A percentile compares a stretch with the other conserved stretches of the same genome.
These are phyloP conservation scores for Danio kyathit DNA, from an alignment of 2,797 vertebrate genomes.

Conservation along the genomic window DNA sequence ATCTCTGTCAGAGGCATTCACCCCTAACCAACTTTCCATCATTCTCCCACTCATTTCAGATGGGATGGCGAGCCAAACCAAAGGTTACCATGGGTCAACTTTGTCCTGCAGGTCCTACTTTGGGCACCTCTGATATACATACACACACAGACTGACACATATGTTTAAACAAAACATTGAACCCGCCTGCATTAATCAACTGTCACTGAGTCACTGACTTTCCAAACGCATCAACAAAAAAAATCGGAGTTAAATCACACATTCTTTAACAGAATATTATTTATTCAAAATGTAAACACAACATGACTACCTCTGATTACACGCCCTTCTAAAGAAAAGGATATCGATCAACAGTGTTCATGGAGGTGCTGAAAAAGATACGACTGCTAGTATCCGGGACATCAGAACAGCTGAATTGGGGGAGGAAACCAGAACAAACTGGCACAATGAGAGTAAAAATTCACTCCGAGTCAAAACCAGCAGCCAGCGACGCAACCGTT, in stretches of 20 bases:
- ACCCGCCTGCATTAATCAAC: too few relatives aligned
- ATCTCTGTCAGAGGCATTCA: too few relatives aligned
- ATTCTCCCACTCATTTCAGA: too few relatives aligned
- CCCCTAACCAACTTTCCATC: too few relatives aligned
- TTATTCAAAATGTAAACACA: slow-evolving; percentile 60
- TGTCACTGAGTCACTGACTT: too few relatives aligned
- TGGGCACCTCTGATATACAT: too few relatives aligned
- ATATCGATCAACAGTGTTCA: slow-evolving; percentile 31
- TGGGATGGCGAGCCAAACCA: too few relatives aligned
- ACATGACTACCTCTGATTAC: slow-evolving; percentile 37
- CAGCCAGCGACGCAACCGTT: background rate
- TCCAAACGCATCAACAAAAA: too few relatives aligned
- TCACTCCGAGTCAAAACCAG: background rate
- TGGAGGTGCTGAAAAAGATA: slow-evolving; percentile 30
- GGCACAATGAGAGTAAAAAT: background rate
- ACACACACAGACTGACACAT: too few relatives aligned
- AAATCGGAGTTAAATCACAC: background rate
- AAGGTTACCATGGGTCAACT: too few relatives aligned
- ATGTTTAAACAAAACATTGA: too few relatives aligned
- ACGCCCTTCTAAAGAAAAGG: slow-evolving; percentile 42
- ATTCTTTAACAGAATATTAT: slow-evolving; percentile 48
- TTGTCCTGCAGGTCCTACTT: too few relatives aligned
- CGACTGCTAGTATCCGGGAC: slow-evolving; percentile 7
- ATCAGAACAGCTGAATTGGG: slow-evolving; percentile 3
- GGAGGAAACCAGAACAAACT: slow-evolving; percentile 7